Evolutionary conservation across 2,888 invertebrate genomes (phyloP), one percentile per base, ranked within the genome.

Genomic region (Philaethria dido): DNA sequence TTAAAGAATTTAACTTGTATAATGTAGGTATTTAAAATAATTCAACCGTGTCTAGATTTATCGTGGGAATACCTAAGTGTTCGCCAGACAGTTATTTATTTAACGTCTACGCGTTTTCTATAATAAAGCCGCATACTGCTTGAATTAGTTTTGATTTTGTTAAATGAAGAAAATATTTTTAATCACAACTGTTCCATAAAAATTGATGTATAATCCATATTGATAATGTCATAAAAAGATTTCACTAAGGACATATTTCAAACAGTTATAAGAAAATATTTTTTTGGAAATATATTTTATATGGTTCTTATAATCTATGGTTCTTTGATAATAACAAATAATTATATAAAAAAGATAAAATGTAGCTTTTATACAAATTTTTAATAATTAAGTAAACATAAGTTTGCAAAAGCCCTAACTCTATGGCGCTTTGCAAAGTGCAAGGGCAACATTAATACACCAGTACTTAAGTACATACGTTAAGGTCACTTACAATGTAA

Each of bases 391-490:
- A 1, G 13, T 11, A n/a, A 25, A 57, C 0, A 18, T 47, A 42
- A 61, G 55, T 66, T 61, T 68, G 61, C 72, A 71, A 69, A 66
- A 64, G 69, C 69, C 67, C 72, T 67, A 76, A 75, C 18, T 74
- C 72, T 73, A 75, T 75, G 73, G 71, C 60, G 64, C 69, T 36
- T 52, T 44, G 25, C 71, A 83, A 85, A 87, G 85, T 82, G 81
- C 84, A 86, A 85, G 87, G 84, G 81, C 83, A 78, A 80, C 78
- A 75, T 79, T 84, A 87, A 87, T 87, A 78, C 72, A 76, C 77
- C 73, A 59, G 78, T 79, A 79, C 79, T 82, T 81, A 82, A 74
- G 77, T 78, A 33, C 29, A 52, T 16, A 77, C 61, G 73, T 72
- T 80, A 76, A 84, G 82, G 85, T 84, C 81, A 80, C 33, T 22